These are phyloP conservation scores for Triops cancriformis DNA, from an alignment of 1,140 invertebrate species.

Conservation along the genomic window DNA sequence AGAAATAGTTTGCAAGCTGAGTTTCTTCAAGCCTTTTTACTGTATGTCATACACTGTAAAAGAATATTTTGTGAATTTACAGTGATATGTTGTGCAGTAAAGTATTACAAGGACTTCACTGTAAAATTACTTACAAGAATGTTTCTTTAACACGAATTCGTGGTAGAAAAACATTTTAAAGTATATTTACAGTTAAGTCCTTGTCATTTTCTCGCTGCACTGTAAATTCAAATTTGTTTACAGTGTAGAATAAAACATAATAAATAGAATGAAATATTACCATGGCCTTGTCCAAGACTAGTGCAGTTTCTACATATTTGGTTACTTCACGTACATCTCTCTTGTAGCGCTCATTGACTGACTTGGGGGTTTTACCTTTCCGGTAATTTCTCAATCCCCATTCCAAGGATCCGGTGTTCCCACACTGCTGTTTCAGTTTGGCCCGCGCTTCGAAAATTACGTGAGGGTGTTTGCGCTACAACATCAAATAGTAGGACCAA, in stretches of 20 bases:
- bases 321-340: conserved; percentile 75
- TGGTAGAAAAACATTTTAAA: no score
- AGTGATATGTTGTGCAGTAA: no score
- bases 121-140: no score
- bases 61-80: no score
- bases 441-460: conserved; percentile 86
- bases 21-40: no score
- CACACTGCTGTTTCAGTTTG: conserved; percentile 77
- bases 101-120: no score
- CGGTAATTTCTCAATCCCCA: conserved; percentile 49
- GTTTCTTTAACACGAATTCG: no score
- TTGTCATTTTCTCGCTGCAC: no score
- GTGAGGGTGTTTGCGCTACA: conserved; percentile 88
- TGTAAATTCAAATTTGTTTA: no score
- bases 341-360: conserved; percentile 42
- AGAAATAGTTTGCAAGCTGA: conserved; percentile 22
- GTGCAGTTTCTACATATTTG: conserved; percentile 84
- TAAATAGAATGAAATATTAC: conserved; percentile 37
- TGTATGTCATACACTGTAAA: no score
- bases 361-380: conserved; percentile 11
- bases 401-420: conserved; percentile 66
- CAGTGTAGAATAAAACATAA: background rate
- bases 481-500: conserved; percentile 24
- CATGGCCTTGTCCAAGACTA: conserved; percentile 88
- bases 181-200: no score